Evolutionary conservation across 2,888 invertebrate species (phyloP).

Genomic region (Mycalesis mineus): DNA sequence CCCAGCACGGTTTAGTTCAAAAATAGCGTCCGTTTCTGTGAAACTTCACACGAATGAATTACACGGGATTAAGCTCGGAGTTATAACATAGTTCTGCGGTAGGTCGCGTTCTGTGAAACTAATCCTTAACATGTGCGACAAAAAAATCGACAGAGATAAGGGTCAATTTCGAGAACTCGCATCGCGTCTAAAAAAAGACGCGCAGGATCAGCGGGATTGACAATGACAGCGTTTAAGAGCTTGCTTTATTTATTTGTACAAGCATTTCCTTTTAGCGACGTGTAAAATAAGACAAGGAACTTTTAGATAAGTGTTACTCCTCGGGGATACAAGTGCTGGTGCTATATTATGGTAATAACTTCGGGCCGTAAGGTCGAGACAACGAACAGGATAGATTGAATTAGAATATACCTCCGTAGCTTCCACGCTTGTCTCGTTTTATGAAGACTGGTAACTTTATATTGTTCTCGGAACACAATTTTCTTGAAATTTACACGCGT

Average conservation of each 20-base stretch:
- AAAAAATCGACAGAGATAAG: conserved; percentile 70
- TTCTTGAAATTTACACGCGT: conserved; percentile 12
- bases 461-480: conserved; percentile 19
- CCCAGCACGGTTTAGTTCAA: conserved; percentile 18
- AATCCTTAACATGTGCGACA: conserved; percentile 74
- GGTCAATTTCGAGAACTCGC: conserved; percentile 68
- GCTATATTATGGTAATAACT: conserved; percentile 67
- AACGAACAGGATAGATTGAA: conserved; percentile 61
- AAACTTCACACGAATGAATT: conserved; percentile 61
- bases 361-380: conserved; percentile 50
- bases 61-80: conserved; percentile 62
- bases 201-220: conserved; percentile 66
- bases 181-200: conserved; percentile 61
- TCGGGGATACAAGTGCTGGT: conserved; percentile 44
- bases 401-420: conserved; percentile 50
- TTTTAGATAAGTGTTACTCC: conserved; percentile 70
- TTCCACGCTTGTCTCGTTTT: conserved; percentile 25
- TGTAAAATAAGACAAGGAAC: conserved; percentile 64
- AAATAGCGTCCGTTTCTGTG: conserved; percentile 32
- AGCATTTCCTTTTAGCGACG: conserved; percentile 74
- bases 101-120: conserved; percentile 73
- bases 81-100: conserved; percentile 66
- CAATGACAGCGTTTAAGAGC: conserved; percentile 74
- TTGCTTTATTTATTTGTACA: conserved; percentile 70
- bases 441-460: conserved; percentile 21